Evolutionary conservation across 2,888 invertebrate species (phyloP).

Genomic region (Polyommatus icarus): DNA sequence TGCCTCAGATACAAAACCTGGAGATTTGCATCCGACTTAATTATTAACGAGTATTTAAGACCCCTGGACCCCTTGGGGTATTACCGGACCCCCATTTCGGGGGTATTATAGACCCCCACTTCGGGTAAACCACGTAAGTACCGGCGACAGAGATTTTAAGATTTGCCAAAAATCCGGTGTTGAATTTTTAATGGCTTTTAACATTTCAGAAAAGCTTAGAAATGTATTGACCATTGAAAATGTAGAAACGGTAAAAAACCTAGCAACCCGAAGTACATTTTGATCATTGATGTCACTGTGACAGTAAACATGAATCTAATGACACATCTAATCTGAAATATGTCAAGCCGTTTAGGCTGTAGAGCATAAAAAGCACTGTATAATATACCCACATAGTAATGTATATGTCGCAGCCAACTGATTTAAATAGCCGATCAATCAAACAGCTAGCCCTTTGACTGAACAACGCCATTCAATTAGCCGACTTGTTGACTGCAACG

Average conservation of each 20-base stretch:
- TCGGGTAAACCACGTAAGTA: neutral
- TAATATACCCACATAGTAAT: too few species aligned
- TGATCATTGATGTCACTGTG: too few species aligned
- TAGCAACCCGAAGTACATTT: too few species aligned
- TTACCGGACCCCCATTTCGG: neutral
- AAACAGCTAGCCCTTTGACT: too few species aligned
- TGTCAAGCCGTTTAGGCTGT: too few species aligned
- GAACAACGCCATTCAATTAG: too few species aligned
- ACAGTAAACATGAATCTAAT: too few species aligned
- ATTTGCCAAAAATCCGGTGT: constrained; percentile 3
- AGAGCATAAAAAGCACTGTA: too few species aligned
- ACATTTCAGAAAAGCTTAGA: neutral
- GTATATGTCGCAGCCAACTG: too few species aligned
- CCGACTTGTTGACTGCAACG: too few species aligned
- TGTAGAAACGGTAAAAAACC: neutral
- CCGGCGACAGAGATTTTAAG: constrained; percentile 12
- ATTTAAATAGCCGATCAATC: too few species aligned
- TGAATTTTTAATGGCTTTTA: neutral
- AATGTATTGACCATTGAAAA: neutral
- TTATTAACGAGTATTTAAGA: constrained; percentile 47
- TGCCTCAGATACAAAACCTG: constrained; percentile 4
- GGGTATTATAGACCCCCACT: neutral
- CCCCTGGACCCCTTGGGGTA: constrained; percentile 26
- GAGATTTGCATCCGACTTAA: constrained; percentile 45
- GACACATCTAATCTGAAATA: too few species aligned